A percentile compares a stretch with the other conserved stretches of the same genome.
Conservation (phyloP, 1,140 invertebrate genomes). For the Mamestra configurata region DNA sequence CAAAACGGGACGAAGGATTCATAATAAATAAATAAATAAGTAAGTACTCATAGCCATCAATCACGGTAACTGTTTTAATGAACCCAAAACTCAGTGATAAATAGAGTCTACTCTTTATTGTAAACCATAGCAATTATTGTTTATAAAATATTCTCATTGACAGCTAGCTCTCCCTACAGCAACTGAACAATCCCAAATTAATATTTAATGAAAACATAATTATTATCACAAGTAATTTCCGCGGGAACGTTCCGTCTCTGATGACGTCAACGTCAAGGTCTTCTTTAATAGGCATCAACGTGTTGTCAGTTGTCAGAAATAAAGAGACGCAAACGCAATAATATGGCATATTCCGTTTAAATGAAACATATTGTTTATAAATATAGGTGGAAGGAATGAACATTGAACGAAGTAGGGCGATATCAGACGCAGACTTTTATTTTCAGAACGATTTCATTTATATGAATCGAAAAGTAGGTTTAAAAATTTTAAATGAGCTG, state of each 20-base stretch:
- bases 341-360: constrained; percentile 17
- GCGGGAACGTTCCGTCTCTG: background rate
- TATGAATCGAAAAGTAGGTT: too few species aligned
- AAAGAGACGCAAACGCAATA: constrained; percentile 15
- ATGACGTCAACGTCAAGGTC: background rate
- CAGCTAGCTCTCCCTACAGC: background rate
- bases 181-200: background rate
- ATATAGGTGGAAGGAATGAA: background rate
- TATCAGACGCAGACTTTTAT: background rate
- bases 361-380: constrained; percentile 17
- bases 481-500: too few species aligned
- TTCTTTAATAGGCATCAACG: background rate
- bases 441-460: background rate
- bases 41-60: too few species aligned
- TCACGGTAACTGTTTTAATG: too few species aligned
- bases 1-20: too few species aligned
- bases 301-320: background rate
- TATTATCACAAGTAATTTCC: background rate
- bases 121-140: too few species aligned
- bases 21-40: too few species aligned
- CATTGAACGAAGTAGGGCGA: background rate
- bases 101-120: too few species aligned
- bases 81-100: too few species aligned
- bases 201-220: background rate
- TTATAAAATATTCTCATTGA: background rate